Evolutionary conservation across 1,140 invertebrate species (phyloP).

Genomic region (Cyclargus thomasi): DNA sequence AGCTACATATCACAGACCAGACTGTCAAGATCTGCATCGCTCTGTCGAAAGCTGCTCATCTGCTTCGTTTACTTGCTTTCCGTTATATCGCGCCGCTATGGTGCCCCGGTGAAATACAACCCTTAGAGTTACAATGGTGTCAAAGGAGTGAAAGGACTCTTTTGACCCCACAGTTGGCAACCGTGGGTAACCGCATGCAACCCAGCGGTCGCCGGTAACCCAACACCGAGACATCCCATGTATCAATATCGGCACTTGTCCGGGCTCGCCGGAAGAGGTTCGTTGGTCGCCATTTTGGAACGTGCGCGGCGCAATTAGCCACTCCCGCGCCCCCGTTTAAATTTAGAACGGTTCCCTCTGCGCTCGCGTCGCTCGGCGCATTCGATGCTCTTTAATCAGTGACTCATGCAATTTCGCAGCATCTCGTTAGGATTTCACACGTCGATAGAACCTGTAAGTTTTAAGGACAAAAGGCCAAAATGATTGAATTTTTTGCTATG

Average conservation of each 20-base stretch:
- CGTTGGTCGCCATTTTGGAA: conserved; percentile 31
- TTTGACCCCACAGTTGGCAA: background rate
- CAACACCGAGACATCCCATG: conserved; percentile 14
- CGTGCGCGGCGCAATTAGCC: conserved; percentile 29
- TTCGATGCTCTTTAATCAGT: conserved; percentile 12
- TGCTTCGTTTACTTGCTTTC: no score
- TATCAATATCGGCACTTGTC: conserved; percentile 26
- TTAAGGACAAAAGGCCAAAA: background rate
- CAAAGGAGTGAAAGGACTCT: background rate
- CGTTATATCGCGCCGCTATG: no score
- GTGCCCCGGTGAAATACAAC: no score
- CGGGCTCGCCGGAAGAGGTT: conserved; percentile 25
- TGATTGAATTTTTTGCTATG: background rate
- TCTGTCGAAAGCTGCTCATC: no score
- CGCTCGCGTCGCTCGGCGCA: conserved; percentile 1
- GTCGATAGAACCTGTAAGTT: background rate
- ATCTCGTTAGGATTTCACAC: background rate
- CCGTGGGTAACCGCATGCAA: background rate
- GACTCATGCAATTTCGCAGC: conserved; percentile 1
- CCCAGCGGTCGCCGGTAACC: conserved; percentile 6
- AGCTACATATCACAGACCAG: no score
- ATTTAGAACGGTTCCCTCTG: conserved; percentile 8
- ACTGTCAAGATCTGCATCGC: no score
- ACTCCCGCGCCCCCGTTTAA: conserved; percentile 15
- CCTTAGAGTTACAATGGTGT: no score